Evolutionary conservation across 2,797 vertebrate genomes (phyloP).

Genomic region (Rhinichthys osculus): DNA sequence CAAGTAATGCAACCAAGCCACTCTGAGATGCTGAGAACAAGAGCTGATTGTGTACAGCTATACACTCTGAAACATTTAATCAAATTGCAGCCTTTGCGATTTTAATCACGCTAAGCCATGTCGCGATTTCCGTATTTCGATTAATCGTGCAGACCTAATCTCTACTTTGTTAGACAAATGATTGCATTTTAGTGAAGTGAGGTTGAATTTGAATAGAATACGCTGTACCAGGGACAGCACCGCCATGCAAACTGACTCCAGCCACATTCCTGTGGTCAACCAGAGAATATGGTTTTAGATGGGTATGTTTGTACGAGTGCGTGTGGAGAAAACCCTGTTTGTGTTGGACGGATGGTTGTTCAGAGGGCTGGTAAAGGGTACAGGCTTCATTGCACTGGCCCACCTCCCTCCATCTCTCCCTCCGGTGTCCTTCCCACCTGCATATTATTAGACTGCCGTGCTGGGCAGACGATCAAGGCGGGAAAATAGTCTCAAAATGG

Average conservation of each 20-base stretch:
- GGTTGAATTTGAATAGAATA: conserved; percentile 47
- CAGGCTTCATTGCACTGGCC: conserved; percentile 85
- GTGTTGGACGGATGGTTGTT: conserved; percentile 74
- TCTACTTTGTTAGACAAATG: conserved; percentile 24
- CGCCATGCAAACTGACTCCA: conserved; percentile 62
- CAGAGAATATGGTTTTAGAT: conserved; percentile 62
- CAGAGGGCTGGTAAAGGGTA: conserved; percentile 79
- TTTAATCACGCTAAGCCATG: neutral
- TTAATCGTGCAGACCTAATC: neutral
- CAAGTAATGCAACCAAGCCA: neutral
- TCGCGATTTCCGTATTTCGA: neutral
- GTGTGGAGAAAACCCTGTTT: conserved; percentile 82
- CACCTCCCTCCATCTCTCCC: conserved; percentile 58
- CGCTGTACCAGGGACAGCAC: conserved; percentile 55
- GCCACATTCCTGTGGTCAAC: conserved; percentile 64
- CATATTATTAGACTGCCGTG: conserved; percentile 52
- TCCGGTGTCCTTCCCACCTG: conserved; percentile 63
- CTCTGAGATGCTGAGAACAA: neutral
- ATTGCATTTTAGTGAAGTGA: conserved; percentile 17
- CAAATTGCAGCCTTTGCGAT: neutral
- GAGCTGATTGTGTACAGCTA: neutral
- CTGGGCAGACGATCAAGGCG: conserved; percentile 57
- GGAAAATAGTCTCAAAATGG: conserved; percentile 73
- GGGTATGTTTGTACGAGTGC: conserved; percentile 46
- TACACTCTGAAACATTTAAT: neutral